Conservation (phyloP, 2,797 vertebrate species). For the Taeniopygia guttata region DNA sequence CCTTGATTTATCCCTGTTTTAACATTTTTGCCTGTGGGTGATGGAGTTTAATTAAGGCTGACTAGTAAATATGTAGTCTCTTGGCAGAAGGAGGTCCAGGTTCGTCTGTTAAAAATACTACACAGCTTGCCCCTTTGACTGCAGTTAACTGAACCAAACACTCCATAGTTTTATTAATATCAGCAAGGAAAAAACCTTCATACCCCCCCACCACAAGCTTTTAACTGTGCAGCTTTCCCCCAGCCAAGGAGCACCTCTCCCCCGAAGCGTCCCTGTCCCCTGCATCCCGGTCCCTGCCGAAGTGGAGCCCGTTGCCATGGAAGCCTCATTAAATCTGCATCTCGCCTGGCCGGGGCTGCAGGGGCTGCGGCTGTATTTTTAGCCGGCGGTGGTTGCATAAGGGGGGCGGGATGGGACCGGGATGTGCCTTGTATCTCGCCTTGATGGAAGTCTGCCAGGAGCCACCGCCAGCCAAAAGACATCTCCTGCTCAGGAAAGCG, state of each 20-base stretch:
- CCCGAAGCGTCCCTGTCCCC: conserved; percentile 14
- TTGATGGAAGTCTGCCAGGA: background rate
- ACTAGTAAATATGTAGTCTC: conserved; percentile 73
- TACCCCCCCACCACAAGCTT: background rate
- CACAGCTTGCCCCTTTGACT: background rate
- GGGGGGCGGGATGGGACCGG: background rate
- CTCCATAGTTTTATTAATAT: background rate
- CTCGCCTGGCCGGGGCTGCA: conserved; percentile 75
- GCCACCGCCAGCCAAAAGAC: background rate
- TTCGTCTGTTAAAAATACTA: conserved; percentile 57
- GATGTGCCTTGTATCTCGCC: background rate
- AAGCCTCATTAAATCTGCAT: conserved; percentile 86
- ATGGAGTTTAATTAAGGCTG: conserved; percentile 65
- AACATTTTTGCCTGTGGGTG: conserved; percentile 49
- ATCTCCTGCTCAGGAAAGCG: background rate
- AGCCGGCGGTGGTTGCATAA: conserved; percentile 84
- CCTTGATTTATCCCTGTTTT: conserved; percentile 39
- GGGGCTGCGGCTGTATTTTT: conserved; percentile 90
- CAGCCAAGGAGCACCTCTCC: conserved; percentile 18
- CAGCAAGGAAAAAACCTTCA: background rate
- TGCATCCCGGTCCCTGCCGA: conserved; percentile 32
- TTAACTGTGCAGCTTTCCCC: background rate
- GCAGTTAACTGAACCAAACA: background rate
- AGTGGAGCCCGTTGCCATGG: conserved; percentile 83
- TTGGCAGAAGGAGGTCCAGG: conserved; percentile 52